Conservation (phyloP, 2,113 vertebrate genomes). For the Phylloscopus trochilus region DNA sequence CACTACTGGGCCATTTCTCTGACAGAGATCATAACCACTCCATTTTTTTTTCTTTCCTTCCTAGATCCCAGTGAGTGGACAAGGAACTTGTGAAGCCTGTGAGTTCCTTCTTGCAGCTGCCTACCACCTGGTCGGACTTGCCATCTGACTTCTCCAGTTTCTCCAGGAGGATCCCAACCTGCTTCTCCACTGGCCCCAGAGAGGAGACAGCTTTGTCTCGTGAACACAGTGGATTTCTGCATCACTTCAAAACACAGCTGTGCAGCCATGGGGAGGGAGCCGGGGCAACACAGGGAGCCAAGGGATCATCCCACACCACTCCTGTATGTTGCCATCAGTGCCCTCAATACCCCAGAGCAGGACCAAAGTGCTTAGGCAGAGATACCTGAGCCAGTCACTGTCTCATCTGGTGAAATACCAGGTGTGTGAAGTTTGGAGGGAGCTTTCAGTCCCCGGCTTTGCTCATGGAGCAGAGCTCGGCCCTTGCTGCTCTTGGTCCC, state of each 20-base stretch:
- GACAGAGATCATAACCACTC: not conserved
- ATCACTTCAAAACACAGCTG: fast-evolving
- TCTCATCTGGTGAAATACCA: not conserved
- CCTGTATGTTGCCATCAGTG: not conserved
- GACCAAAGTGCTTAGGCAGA: not conserved
- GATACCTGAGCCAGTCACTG: not conserved
- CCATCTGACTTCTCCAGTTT: not conserved
- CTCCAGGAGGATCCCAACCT: not conserved
- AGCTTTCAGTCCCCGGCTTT: not conserved
- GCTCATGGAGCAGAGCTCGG: not conserved
- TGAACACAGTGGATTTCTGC: not conserved
- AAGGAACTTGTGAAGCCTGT: not conserved
- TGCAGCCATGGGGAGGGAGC: not conserved
- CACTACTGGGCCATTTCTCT: fast-evolving
- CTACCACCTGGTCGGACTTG: not conserved
- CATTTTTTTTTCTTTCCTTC: not conserved
- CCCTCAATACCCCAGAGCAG: not conserved
- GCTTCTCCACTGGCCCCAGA: not conserved
- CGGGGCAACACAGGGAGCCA: not conserved
- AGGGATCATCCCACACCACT: not conserved
- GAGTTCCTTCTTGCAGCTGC: not conserved
- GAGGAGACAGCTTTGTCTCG: not conserved
- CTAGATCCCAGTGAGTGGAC: not conserved
- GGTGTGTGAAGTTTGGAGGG: not conserved
- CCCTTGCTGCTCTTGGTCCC: not conserved